A percentile compares a stretch with the other conserved stretches of the same genome.
Conservation (phyloP, 2,113 vertebrate genomes). For the Phalacrocorax brasilianus region DNA sequence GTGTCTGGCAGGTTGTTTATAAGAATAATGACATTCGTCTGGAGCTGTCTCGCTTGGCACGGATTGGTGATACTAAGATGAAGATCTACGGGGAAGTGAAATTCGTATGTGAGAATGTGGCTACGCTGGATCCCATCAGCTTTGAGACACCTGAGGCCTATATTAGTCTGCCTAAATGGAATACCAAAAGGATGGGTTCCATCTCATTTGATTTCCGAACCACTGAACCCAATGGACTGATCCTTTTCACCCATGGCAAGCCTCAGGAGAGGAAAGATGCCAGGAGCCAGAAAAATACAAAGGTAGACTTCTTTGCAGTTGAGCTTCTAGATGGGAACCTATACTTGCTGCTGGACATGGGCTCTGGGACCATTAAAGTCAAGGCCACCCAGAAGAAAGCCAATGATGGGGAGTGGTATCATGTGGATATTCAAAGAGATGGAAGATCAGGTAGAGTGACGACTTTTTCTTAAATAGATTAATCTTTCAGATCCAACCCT, state of each 20-base stretch:
- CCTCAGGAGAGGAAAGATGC: constrained; percentile 88
- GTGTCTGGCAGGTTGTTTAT: constrained; percentile 89
- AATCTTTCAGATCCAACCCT: not conserved
- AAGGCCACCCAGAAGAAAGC: constrained; percentile 96
- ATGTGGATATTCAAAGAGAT: constrained; percentile 96
- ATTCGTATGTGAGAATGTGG: constrained; percentile 94
- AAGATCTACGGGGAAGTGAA: constrained; percentile 96
- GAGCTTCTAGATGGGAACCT: constrained; percentile 93
- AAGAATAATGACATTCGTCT: constrained; percentile 98
- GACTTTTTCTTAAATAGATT: not conserved
- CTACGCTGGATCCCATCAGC: constrained; percentile 94
- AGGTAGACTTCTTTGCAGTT: constrained; percentile 97
- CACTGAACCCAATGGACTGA: constrained; percentile 92
- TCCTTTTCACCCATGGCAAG: constrained; percentile 95
- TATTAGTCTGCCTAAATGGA: constrained; percentile 95
- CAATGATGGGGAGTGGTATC: constrained; percentile 95
- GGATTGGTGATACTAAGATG: constrained; percentile 97
- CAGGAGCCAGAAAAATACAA: constrained; percentile 92
- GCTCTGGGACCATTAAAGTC: constrained; percentile 96
- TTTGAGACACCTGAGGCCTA: constrained; percentile 95
- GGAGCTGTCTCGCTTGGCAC: constrained; percentile 93
- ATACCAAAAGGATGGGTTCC: constrained; percentile 96
- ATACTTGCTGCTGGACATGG: constrained; percentile 95
- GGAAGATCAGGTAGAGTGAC: constrained; percentile 88
- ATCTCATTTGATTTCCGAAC: constrained; percentile 98